A percentile compares a stretch with the other conserved stretches of the same genome.
Conservation (phyloP, 2,113 vertebrate species). For the Bostrychus sinensis region DNA sequence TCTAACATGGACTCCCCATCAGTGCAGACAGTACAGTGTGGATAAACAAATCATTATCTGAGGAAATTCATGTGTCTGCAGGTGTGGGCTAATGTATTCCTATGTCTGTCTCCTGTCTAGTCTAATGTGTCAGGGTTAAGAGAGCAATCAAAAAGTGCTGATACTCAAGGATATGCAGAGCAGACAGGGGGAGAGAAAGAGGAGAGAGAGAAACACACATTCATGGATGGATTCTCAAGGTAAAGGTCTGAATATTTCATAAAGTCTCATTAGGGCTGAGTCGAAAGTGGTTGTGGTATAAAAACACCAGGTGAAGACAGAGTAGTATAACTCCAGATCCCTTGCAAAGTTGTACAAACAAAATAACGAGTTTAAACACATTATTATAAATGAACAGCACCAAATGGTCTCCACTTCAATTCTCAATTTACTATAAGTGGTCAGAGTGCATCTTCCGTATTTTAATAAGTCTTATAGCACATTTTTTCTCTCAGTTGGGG, state of each 20-base stretch:
- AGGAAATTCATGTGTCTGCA: slow-evolving; percentile 33
- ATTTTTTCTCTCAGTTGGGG: not conserved
- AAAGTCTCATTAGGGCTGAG: slow-evolving; percentile 66
- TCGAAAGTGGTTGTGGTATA: slow-evolving; percentile 57
- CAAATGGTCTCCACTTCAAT: slow-evolving; percentile 22
- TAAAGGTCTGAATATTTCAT: slow-evolving; percentile 74
- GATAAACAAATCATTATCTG: slow-evolving; percentile 51
- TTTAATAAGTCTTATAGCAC: slow-evolving; percentile 29
- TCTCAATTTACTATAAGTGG: not conserved
- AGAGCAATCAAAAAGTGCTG: slow-evolving; percentile 52
- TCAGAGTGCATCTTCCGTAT: too few species aligned
- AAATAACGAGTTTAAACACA: slow-evolving; percentile 45
- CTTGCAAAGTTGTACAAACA: slow-evolving; percentile 31
- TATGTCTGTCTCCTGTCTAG: slow-evolving; percentile 18
- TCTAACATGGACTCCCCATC: slow-evolving; percentile 38
- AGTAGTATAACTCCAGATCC: slow-evolving; percentile 57
- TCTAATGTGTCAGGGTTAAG: slow-evolving; percentile 35
- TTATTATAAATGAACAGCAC: slow-evolving; percentile 20
- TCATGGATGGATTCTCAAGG: slow-evolving; percentile 50
- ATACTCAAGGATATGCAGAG: slow-evolving; percentile 20
- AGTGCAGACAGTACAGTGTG: slow-evolving; percentile 29
- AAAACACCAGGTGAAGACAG: slow-evolving; percentile 45
- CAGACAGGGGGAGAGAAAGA: too few species aligned
- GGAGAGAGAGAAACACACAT: slow-evolving; percentile 1
- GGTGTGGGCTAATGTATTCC: slow-evolving; percentile 31